phyloP scores from a whole-genome alignment of 2,888 invertebrate genomes.

The Melanotus villosus region DNA sequence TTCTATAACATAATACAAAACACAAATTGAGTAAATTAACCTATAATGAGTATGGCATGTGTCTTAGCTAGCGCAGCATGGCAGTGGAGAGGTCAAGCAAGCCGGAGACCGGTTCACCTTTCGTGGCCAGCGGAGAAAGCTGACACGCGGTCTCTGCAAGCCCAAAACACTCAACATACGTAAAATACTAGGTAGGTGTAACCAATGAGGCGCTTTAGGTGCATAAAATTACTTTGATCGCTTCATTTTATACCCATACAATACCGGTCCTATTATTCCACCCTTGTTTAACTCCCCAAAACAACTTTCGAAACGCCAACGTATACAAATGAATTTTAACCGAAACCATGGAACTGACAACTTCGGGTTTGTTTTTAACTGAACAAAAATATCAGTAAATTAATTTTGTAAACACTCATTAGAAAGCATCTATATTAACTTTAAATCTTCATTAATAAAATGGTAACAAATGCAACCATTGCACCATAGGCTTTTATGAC shows the following conservation, averaged over 20 bases:
- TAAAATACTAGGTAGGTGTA: slow-evolving; percentile 41
- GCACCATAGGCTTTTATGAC: no score
- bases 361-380: no score
- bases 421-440: no score
- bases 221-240: slow-evolving; percentile 4
- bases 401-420: no score
- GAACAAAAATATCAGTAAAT: no score
- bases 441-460: no score
- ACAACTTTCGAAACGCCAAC: no score
- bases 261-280: neutral
- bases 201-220: slow-evolving; percentile 36
- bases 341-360: no score
- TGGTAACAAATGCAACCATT: no score
- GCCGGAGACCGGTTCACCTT: slow-evolving; percentile 62
- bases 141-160: slow-evolving; percentile 52
- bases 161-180: slow-evolving; percentile 38
- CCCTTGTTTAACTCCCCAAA: neutral
- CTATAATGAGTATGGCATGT: slow-evolving; percentile 52
- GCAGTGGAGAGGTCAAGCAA: slow-evolving; percentile 61
- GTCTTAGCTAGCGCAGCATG: slow-evolving; percentile 54
- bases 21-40: slow-evolving; percentile 52
- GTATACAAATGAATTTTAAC: no score
- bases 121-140: slow-evolving; percentile 61
- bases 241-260: neutral
- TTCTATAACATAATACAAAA: slow-evolving; percentile 44